phyloP scores from a whole-genome alignment of 2,113 vertebrate genomes.

The Bambusicola thoracicus region DNA sequence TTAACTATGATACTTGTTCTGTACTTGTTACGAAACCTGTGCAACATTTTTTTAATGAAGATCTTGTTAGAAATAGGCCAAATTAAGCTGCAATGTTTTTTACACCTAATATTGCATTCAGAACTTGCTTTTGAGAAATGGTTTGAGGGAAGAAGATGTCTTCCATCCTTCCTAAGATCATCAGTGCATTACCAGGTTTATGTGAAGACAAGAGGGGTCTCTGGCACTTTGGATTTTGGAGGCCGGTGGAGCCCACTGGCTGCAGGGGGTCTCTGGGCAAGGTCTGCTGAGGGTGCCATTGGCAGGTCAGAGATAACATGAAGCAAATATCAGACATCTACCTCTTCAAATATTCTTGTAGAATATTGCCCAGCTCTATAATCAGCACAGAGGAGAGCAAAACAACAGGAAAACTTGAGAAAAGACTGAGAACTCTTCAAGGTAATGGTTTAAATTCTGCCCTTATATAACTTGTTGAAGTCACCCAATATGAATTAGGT shows the following conservation, averaged over 20 bases:
- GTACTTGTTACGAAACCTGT: not conserved
- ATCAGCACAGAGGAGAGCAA: not conserved
- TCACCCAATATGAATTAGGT: constrained; percentile 17
- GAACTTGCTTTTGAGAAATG: not conserved
- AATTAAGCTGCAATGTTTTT: not conserved
- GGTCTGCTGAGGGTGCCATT: not conserved
- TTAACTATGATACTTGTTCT: not conserved
- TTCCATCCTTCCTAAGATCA: not conserved
- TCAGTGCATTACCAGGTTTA: not conserved
- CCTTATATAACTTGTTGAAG: constrained; percentile 57
- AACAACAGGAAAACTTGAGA: not conserved
- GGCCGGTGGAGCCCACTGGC: not conserved
- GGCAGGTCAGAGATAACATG: not conserved
- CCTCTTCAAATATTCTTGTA: not conserved
- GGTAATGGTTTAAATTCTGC: constrained; percentile 7
- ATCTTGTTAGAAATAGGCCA: not conserved
- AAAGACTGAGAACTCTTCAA: not conserved
- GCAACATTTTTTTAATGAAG: not conserved
- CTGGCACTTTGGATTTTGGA: not conserved
- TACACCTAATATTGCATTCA: not conserved
- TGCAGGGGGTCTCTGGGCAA: not conserved
- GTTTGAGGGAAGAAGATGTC: not conserved
- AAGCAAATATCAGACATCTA: not conserved
- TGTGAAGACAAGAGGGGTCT: not conserved
- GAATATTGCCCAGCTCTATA: not conserved